Base-by-base conservation (phyloP, 2,797 vertebrate genomes). In the Brachyrhaphis roseni region DNA sequence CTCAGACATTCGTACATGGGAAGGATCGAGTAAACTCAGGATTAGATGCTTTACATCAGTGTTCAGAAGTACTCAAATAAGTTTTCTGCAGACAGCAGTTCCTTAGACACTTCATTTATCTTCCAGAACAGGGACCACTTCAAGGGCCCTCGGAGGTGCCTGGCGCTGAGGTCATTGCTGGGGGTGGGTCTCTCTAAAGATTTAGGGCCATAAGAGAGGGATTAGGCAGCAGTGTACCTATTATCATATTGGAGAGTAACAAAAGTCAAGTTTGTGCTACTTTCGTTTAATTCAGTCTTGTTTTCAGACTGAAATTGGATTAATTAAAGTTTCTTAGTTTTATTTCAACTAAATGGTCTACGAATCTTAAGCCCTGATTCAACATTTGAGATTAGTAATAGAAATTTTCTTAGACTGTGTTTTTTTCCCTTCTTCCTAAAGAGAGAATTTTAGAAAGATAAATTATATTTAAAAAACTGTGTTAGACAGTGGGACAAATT, bases 81-180 rank as follows among this genome's bases (percentile, higher is more conserved):
- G 80, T 89, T 87, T 75, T 82, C n/a, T 89, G 90, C 45, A 89
- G 90, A 91, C 91, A 87, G 89, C 51, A 23, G 78, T 72, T 90
- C 77, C 73, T 75, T 84, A 45, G 70, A 81, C 89, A 92, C 91
- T 68, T 94, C 88, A 79, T 95, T 90, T 87, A 92, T 94, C 89
- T 92, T 92, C 49, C 75, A 64, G 83, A 57, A 75, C 74, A 81
- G 79, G 66, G 81, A 87, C 86, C 82, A 86, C 90, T 90, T 91
- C 88, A 87, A 88, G 90, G 66, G 83, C 80, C 73, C 75, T 78
- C 51, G 46, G 87, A 87, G 82, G 76, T 81, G 64, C 78, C 75
- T 46, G 62, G 85, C 83, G 74, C 80, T 83, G 86, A 85, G 83
- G 84, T 90, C 82, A 86, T 74, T 55, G 62, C 74, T 82, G 74